Evolutionary conservation across 2,113 vertebrate genomes (phyloP).

Genomic region (Caranx ignobilis): DNA sequence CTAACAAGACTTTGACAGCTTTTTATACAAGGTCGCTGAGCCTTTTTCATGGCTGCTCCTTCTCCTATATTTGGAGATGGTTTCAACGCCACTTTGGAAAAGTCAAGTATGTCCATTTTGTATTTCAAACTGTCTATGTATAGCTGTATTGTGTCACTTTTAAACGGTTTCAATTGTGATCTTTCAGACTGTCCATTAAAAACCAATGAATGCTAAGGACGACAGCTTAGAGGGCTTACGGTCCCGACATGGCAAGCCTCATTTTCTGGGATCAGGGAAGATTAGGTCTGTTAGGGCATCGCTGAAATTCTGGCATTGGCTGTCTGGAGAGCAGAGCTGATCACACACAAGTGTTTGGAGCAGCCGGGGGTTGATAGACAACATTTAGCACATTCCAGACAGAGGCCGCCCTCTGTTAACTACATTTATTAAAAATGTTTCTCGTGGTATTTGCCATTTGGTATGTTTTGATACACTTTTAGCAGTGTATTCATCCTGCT

Average conservation of each 20-base stretch:
- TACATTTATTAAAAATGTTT: not conserved
- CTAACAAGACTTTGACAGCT: slow-evolving; percentile 49
- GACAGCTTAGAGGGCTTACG: slow-evolving; percentile 57
- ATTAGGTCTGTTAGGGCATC: slow-evolving; percentile 65
- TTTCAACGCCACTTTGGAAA: slow-evolving; percentile 28
- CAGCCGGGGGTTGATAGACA: slow-evolving; percentile 11
- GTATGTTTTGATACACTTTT: not conserved
- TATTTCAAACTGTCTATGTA: slow-evolving; percentile 65
- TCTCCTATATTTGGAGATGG: slow-evolving; percentile 69
- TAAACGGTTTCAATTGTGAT: slow-evolving; percentile 65
- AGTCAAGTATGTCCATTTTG: slow-evolving; percentile 63
- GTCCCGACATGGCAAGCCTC: slow-evolving; percentile 49
- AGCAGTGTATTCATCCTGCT: not conserved
- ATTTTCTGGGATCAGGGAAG: slow-evolving; percentile 76
- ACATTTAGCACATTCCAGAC: slow-evolving; percentile 43
- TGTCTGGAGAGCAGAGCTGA: slow-evolving; percentile 35
- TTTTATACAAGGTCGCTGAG: slow-evolving; percentile 57
- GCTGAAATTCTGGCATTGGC: slow-evolving; percentile 51
- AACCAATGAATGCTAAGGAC: slow-evolving; percentile 72
- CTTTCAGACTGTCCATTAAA: slow-evolving; percentile 65
- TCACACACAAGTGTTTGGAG: slow-evolving; percentile 9
- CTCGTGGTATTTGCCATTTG: not conserved
- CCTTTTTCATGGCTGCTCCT: slow-evolving; percentile 6
- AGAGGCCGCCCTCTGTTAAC: not conserved
- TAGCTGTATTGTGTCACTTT: slow-evolving; percentile 72